Evolutionary conservation across 2,113 vertebrate species (phyloP).

Genomic region (Hoplias malabaricus): DNA sequence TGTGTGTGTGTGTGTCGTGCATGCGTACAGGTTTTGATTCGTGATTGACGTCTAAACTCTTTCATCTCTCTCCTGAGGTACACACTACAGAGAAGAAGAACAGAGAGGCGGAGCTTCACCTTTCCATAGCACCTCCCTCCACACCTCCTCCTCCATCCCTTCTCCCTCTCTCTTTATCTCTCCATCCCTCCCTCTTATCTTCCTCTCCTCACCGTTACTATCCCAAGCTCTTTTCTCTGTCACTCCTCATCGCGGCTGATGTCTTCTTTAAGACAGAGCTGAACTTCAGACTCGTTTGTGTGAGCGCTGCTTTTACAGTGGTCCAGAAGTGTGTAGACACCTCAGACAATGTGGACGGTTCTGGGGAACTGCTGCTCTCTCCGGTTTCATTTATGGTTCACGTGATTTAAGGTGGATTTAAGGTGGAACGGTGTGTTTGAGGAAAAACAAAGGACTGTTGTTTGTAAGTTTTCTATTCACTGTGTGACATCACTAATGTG

Average conservation of each 20-base stretch:
- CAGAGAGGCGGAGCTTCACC: slow-evolving; percentile 63
- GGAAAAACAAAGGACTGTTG: too few species aligned
- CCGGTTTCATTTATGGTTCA: too few species aligned
- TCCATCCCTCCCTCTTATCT: background rate
- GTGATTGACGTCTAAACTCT: slow-evolving; percentile 27
- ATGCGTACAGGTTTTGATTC: slow-evolving; percentile 14
- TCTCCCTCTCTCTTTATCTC: background rate
- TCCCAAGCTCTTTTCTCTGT: slow-evolving; percentile 40
- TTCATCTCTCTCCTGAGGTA: slow-evolving; percentile 51
- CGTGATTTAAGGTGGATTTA: too few species aligned
- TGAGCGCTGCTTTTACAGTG: too few species aligned
- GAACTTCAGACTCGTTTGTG: too few species aligned
- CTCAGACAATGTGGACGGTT: too few species aligned
- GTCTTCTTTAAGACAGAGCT: background rate
- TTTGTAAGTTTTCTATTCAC: too few species aligned
- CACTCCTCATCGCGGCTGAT: slow-evolving; percentile 26
- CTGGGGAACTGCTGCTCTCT: too few species aligned
- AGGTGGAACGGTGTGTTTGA: too few species aligned
- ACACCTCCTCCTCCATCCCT: slow-evolving; percentile 3
- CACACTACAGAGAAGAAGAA: slow-evolving; percentile 56
- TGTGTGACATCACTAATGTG: too few species aligned
- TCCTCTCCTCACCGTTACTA: slow-evolving; percentile 34
- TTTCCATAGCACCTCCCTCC: slow-evolving; percentile 53
- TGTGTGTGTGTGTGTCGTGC: slow-evolving; percentile 11
- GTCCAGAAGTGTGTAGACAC: too few species aligned